phyloP scores from a whole-genome alignment of 2,888 invertebrate species.

The Nematopogon swammerdamellus region DNA sequence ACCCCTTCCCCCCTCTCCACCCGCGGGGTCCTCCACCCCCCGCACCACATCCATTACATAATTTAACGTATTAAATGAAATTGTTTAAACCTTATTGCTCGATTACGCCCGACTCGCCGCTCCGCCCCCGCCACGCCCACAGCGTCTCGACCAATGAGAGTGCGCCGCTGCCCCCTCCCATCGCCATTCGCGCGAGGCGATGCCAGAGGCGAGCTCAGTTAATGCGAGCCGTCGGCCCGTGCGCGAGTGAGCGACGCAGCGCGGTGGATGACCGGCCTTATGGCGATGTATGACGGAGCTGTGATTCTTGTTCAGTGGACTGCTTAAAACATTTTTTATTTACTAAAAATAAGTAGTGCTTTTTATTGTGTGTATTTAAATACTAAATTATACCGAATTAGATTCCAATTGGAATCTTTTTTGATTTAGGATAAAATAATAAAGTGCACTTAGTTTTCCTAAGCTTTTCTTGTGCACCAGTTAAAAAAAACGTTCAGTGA shows the following conservation, averaged over 20 bases:
- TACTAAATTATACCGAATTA: too few relatives aligned
- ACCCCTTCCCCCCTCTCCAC: slow-evolving; percentile 49
- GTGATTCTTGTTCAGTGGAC: too few relatives aligned
- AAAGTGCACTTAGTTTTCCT: too few relatives aligned
- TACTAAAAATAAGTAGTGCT: too few relatives aligned
- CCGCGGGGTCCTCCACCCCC: slow-evolving; percentile 1
- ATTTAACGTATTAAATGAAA: slow-evolving; percentile 60
- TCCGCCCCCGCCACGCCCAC: slow-evolving; percentile 51
- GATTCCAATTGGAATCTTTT: too few relatives aligned
- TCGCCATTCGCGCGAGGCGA: too few relatives aligned
- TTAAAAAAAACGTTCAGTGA: too few relatives aligned
- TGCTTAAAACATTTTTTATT: too few relatives aligned
- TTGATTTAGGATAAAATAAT: too few relatives aligned
- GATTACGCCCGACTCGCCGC: slow-evolving; percentile 54
- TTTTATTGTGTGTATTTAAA: too few relatives aligned
- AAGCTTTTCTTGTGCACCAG: too few relatives aligned
- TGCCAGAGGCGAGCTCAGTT: slow-evolving; percentile 4
- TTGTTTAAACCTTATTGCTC: slow-evolving; percentile 60
- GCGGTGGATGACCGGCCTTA: slow-evolving; percentile 10
- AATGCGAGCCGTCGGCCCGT: slow-evolving; percentile 18
- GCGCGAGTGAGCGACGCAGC: slow-evolving; percentile 18
- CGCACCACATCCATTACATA: slow-evolving; percentile 32
- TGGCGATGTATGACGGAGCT: not conserved
- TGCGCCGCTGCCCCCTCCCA: slow-evolving; percentile 15
- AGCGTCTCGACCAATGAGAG: slow-evolving; percentile 37